These are phyloP conservation scores for Canis aureus DNA, from an alignment of 2,113 vertebrate species.

Conservation along the genomic window DNA sequence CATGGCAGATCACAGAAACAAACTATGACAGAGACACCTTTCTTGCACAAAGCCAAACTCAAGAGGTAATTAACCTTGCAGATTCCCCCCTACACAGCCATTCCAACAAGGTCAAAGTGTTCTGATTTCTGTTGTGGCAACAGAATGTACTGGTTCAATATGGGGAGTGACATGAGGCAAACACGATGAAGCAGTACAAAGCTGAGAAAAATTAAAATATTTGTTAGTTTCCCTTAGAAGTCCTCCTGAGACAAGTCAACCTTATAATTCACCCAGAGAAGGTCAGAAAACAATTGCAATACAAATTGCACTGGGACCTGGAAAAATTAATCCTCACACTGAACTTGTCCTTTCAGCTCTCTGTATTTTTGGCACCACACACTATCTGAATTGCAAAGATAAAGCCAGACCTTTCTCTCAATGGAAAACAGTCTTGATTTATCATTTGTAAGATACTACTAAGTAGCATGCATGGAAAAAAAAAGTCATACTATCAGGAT, in stretches of 20 bases:
- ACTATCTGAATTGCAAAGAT: conserved; percentile 57
- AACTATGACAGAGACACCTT: neutral
- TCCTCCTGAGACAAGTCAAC: conserved; percentile 62
- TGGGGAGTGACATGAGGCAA: conserved; percentile 4
- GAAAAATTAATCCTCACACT: conserved; percentile 78
- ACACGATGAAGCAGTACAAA: conserved; percentile 29
- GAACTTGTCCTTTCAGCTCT: conserved; percentile 39
- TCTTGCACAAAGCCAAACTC: neutral
- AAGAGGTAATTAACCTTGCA: neutral
- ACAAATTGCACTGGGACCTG: conserved; percentile 56
- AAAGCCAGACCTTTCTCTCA: conserved; percentile 66
- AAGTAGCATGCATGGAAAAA: conserved; percentile 62
- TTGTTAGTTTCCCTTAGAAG: conserved; percentile 70
- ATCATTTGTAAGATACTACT: conserved; percentile 39
- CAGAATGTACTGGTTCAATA: neutral
- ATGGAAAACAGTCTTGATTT: conserved; percentile 80
- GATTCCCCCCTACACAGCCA: neutral
- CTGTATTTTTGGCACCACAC: conserved; percentile 57
- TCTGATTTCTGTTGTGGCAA: conserved; percentile 64
- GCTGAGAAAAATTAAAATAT: conserved; percentile 72
- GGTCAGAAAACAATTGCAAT: conserved; percentile 78
- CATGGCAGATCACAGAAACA: neutral
- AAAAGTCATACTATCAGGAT: conserved; percentile 73
- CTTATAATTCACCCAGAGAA: conserved; percentile 72
- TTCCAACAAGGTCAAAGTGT: conserved; percentile 37